Percentiles rank a stretch among this genome's conserved stretches.
These are phyloP conservation scores for Herminia tarsipennalis DNA, from an alignment of 2,888 invertebrate genomes.

Conservation along the genomic window DNA sequence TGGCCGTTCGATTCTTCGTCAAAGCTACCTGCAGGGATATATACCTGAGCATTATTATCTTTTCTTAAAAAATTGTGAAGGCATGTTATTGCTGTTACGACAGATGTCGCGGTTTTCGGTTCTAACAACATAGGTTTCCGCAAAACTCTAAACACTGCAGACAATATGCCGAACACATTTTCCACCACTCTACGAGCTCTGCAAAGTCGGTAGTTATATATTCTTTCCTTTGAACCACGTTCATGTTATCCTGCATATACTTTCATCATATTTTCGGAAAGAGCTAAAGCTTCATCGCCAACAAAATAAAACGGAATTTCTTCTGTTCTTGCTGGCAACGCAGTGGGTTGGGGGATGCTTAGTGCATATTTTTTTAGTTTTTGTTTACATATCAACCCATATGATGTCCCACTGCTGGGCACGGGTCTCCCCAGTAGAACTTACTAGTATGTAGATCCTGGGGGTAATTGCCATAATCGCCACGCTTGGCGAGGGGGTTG, in stretches of 20 bases:
- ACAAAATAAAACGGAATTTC: slow-evolving; percentile 16
- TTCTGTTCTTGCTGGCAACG: slow-evolving; percentile 15
- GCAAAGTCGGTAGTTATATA: slow-evolving; percentile 10
- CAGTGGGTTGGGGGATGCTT: slow-evolving; percentile 10
- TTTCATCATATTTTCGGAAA: slow-evolving; percentile 15
- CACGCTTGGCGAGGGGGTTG: no score
- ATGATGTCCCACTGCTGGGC: no score
- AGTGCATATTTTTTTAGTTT: slow-evolving; percentile 12
- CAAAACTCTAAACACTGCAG: slow-evolving; percentile 21
- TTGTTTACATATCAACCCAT: no score
- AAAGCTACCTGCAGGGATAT: slow-evolving; percentile 2
- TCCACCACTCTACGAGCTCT: slow-evolving; percentile 3
- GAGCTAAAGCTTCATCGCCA: slow-evolving; percentile 21
- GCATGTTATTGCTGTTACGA: slow-evolving; percentile 11
- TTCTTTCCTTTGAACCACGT: slow-evolving; percentile 8
- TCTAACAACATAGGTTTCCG: slow-evolving; percentile 26
- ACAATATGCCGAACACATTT: slow-evolving; percentile 5
- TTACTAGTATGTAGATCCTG: no score
- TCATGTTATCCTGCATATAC: slow-evolving; percentile 15
- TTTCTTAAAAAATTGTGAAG: slow-evolving; percentile 15
- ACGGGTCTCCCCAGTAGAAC: no score
- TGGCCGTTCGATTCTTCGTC: slow-evolving; percentile 11
- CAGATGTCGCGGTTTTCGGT: slow-evolving; percentile 18
- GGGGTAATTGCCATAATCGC: no score
- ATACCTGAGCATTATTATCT: slow-evolving; percentile 10